phyloP scores from a whole-genome alignment of 2,888 invertebrate species.

The Troides helena region DNA sequence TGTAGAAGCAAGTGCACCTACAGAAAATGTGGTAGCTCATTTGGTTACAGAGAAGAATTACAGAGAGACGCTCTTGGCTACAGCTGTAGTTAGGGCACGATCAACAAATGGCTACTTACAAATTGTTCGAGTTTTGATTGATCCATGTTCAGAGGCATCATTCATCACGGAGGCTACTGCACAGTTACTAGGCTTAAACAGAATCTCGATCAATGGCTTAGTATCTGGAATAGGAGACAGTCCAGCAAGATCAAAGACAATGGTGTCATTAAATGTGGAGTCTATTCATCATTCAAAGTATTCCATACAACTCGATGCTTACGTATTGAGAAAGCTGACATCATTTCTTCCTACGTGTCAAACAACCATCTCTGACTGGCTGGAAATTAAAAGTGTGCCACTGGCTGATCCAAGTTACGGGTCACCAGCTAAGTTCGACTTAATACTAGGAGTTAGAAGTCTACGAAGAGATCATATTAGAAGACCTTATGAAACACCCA shows the following conservation, averaged over 20 bases:
- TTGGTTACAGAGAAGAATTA: background rate
- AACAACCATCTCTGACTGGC: background rate
- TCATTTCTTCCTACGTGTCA: conserved; percentile 2
- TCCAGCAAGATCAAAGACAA: background rate
- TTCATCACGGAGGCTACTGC: conserved; percentile 3
- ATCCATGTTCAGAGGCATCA: background rate
- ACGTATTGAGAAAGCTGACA: background rate
- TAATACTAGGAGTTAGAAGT: no score
- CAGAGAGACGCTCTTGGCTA: background rate
- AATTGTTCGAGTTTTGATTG: no score
- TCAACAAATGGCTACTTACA: no score
- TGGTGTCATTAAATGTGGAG: background rate
- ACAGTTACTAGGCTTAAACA: background rate
- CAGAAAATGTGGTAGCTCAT: background rate
- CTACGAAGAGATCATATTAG: background rate
- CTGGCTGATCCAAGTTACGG: background rate
- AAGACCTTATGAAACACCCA: background rate
- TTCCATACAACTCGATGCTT: background rate
- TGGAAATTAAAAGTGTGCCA: background rate
- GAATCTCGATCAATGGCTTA: background rate
- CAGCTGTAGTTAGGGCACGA: background rate
- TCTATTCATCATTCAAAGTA: background rate
- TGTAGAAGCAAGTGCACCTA: background rate
- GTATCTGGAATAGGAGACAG: conserved; percentile 5
- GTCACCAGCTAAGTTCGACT: background rate